Evolutionary conservation across 2,888 invertebrate species (phyloP).

Genomic region (Eudemis profundana): DNA sequence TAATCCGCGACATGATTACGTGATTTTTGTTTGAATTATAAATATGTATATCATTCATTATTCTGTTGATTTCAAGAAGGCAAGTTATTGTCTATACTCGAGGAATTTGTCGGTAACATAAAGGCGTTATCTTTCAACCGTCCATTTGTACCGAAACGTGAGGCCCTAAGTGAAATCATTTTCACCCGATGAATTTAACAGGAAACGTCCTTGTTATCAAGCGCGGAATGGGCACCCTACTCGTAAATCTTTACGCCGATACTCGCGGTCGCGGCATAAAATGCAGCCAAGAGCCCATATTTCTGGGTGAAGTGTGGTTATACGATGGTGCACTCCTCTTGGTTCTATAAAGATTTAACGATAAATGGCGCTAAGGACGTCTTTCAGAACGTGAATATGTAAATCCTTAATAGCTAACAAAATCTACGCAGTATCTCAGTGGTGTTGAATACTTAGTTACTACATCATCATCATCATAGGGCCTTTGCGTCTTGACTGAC

Average conservation of each 20-base stretch:
- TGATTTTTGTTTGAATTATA: no score
- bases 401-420: not conserved
- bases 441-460: no score
- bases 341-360: constrained; percentile 21
- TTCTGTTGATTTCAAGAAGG: no score
- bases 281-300: constrained; percentile 57
- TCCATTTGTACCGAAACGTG: not conserved
- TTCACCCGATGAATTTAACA: not conserved
- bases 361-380: constrained; percentile 2
- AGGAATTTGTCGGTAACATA: not conserved
- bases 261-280: constrained; percentile 51
- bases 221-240: constrained; percentile 50
- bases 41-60: no score
- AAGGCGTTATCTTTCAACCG: not conserved
- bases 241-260: constrained; percentile 57
- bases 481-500: no score
- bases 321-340: constrained; percentile 28
- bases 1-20: no score
- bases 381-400: not conserved
- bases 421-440: no score
- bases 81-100: not conserved
- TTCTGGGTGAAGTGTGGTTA: constrained; percentile 56
- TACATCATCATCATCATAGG: no score
- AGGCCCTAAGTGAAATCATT: not conserved
- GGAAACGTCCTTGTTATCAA: constrained; percentile 23